Base-by-base conservation (phyloP, 2,888 invertebrate species). In the Troides helena region DNA sequence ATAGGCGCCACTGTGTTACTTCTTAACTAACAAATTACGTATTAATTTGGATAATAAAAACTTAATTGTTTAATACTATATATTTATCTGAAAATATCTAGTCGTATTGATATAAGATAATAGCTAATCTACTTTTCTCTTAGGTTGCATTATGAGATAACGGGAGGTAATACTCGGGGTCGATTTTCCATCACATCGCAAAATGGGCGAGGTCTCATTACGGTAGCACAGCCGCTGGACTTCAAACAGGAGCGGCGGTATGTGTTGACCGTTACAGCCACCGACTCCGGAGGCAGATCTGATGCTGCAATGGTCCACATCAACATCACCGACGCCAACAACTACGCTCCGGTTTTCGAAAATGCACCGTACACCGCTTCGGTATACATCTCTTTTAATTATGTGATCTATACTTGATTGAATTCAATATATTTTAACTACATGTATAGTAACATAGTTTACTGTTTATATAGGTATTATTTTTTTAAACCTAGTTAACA, bases 241-340 rank as follows among this genome's bases (percentile, higher is more conserved):
- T 99, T 97, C 89, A 98, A 98, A 81, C 97, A 97, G 77, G 98
- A 98, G 78, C 95, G 97, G 72, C 93, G 97, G 69, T 98, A 97
- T 80, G 95, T 98, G 0, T 90, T 98, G n/a, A 97, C 97, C 0
- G 95, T 97, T 0, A 96, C 96, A 0, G 99, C 98, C 0, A 96
- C 97, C 0, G 99, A 99, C 85, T 95, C 97, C 0, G 98, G 98
- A 0, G 97, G 98, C 0, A 92, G 97, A 62, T 96, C 95, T 2
- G 99, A 98, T 78, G 96, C 97, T 0, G 97, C 98, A 0, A 96
- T 97, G 67, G 97, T 99, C 18, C 96, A 97, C 80, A 96, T 99
- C 5, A 98, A 98, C 81, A 95, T 99, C 0, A 96, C 98, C 0
- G 99, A 99, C 87, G 98, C 98, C 0, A 99, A 99, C 86, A 98